Base-by-base conservation (phyloP, 1,140 invertebrate genomes). In the Drosophila elegans region DNA sequence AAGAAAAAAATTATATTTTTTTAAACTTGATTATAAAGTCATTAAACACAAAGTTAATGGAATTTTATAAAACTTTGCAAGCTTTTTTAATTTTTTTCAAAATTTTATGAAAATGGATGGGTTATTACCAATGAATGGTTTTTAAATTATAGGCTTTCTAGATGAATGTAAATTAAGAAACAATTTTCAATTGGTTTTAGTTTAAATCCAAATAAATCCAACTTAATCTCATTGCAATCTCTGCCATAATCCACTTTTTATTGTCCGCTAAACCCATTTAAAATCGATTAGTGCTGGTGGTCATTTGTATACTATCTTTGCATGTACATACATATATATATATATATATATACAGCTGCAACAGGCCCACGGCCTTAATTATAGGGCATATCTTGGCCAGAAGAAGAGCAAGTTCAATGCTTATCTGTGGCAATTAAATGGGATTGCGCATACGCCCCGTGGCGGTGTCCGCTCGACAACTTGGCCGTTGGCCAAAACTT, bases 391-490 rank as follows among this genome's bases (percentile, higher is more conserved):
- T 63, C 55, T 25, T 21, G 55, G 61, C 54, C 45, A 49, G 41
- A 77, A 36, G 32, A 52, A 36, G 34, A 9, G 56, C 84, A 88
- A 88, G 84, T 86, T 89, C 83, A 86, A 83, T 89, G 83, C 84
- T 79, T 82, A 83, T 67, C 75, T 62, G 55, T 60, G 51, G 38
- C 74, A 57, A 83, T 79, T 73, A 63, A 86, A 86, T 61, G 60
- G 38, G 36, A 82, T 89, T 80, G 84, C 76, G 83, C 80, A 89
- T 89, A 88, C 83, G 83, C 84, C 80, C 68, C 73, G 49, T 89
- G 32, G 45, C 38, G 32, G 45, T 41, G 32, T 21, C 29, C 36
- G 60, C 39, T 49, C 62, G 71, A 77, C 54, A 51, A 71, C 46
- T 89, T 88, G 83, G 84, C 84, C 63, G 46, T n/a, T 38, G 49